Evolutionary conservation across 2,888 invertebrate genomes (phyloP), one percentile per base, ranked within the genome.

Genomic region (Ochropacha duplaris): DNA sequence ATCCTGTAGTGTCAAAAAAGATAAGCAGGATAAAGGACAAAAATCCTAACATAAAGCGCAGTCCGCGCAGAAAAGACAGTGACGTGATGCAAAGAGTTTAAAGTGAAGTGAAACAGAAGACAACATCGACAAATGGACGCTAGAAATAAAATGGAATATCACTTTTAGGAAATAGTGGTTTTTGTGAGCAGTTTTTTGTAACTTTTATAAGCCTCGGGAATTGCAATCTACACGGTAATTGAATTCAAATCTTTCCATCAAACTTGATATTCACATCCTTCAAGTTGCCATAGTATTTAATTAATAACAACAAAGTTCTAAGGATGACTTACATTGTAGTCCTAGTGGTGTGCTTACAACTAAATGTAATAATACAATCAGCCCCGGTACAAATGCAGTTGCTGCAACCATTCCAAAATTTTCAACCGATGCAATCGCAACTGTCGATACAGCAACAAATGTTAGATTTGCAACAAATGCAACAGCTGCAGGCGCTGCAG

Each of bases 311-410:
- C 14, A 4, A 19, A 1, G 54, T 61, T 59, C 52, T 12, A 50
- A 79, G 64, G 55, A 77, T 76, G 72, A 64, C 12, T 62, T 24
- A 51, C 16, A 61, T 65, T 62, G 36, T 55, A 44, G 4, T 72
- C 1, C 24, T 76, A 56, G 57, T 81, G 54, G 28, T 80, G 44
- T 74, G 74, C 55, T 55, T 84, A 4, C 73, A 76, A 61, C 36
- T 80, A 12, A 60, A 68, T 22, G 50, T 62, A 11, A 66, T 74
- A 34, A 66, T 74, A 34, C 57, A 57, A 8, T 64, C 83, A 34
- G 83, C 83, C 4, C 88, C 90, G 12, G 60, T 84, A 50, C 81
- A 79, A 22, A 50, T 75, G 24, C 69, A 66, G 28, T 58, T 76
- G 55, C 39, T 70, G 24, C 66, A 67, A 22, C 63, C 64, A 4